A percentile compares a stretch with the other conserved stretches of the same genome.
Evolutionary conservation across 2,888 invertebrate species (phyloP).

Genomic region (Drosophila buzzatii): DNA sequence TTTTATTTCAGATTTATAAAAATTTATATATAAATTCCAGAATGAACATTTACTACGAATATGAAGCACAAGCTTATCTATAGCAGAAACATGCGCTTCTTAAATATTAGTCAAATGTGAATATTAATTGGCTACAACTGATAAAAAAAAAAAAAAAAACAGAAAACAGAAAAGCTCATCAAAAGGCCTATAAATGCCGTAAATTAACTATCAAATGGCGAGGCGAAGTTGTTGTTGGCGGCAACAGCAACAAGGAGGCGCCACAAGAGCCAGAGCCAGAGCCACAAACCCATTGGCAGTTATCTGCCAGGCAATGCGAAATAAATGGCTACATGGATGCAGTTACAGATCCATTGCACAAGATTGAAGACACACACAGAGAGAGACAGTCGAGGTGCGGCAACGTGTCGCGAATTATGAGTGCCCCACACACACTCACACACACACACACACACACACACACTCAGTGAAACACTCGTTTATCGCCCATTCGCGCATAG

Average conservation of each 20-base stretch:
- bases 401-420: slow-evolving; percentile 73
- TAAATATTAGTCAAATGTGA: slow-evolving; percentile 14
- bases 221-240: slow-evolving; percentile 23
- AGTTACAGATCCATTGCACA: slow-evolving; percentile 67
- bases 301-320: slow-evolving; percentile 64
- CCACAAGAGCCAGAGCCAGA: slow-evolving; percentile 6
- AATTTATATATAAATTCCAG: too few species aligned
- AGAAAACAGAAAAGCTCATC: neutral
- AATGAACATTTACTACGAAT: too few species aligned
- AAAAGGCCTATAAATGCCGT: slow-evolving; percentile 16
- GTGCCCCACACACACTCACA: slow-evolving; percentile 20
- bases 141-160: neutral
- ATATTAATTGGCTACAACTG: slow-evolving; percentile 10
- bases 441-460: slow-evolving; percentile 12
- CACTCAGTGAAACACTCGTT: slow-evolving; percentile 45
- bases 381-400: slow-evolving; percentile 25
- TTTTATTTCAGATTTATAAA: too few species aligned
- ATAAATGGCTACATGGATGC: slow-evolving; percentile 71
- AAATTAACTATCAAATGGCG: slow-evolving; percentile 32
- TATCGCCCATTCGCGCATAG: slow-evolving; percentile 78
- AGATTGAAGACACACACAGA: slow-evolving; percentile 61
- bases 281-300: slow-evolving; percentile 46
- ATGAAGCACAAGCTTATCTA: neutral
- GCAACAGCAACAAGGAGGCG: slow-evolving; percentile 24
- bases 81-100: neutral